These are phyloP conservation scores for Himalopsyche japonica DNA, from an alignment of 2,888 invertebrate species.

Conservation along the genomic window DNA sequence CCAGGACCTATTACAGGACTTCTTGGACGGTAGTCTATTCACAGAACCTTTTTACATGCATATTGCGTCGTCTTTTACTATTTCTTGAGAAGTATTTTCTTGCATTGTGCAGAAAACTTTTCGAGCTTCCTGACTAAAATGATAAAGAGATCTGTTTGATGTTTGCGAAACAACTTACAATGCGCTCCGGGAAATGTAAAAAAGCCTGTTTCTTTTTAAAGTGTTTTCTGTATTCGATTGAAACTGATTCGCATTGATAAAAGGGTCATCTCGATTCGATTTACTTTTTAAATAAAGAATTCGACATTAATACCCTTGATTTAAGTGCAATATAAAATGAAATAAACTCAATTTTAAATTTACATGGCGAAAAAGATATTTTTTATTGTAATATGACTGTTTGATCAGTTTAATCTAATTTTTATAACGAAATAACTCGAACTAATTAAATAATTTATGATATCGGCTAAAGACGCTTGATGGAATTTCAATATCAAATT, in stretches of 20 bases:
- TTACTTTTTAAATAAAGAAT: neutral
- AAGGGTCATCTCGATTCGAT: neutral
- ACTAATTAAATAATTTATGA: too few relatives aligned
- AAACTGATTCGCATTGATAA: neutral
- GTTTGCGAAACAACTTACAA: neutral
- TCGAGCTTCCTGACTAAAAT: neutral
- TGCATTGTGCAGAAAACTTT: neutral
- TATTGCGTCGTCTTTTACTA: neutral
- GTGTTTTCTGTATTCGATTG: neutral
- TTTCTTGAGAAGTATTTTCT: neutral
- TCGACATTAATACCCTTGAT: too few relatives aligned
- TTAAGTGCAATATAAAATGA: too few relatives aligned
- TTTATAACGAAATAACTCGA: too few relatives aligned
- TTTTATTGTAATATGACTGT: too few relatives aligned
- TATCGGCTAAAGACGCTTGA: too few relatives aligned
- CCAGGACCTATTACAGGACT: neutral
- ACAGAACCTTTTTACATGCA: neutral
- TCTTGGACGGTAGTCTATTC: neutral
- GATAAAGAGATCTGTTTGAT: neutral
- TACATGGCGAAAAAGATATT: too few relatives aligned
- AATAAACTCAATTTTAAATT: too few relatives aligned
- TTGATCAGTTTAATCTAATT: too few relatives aligned
- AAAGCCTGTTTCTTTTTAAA: neutral
- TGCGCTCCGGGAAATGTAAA: neutral
- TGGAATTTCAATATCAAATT: too few relatives aligned